Conservation (phyloP, 1,140 invertebrate genomes). For the Zaprionus africanus region DNA sequence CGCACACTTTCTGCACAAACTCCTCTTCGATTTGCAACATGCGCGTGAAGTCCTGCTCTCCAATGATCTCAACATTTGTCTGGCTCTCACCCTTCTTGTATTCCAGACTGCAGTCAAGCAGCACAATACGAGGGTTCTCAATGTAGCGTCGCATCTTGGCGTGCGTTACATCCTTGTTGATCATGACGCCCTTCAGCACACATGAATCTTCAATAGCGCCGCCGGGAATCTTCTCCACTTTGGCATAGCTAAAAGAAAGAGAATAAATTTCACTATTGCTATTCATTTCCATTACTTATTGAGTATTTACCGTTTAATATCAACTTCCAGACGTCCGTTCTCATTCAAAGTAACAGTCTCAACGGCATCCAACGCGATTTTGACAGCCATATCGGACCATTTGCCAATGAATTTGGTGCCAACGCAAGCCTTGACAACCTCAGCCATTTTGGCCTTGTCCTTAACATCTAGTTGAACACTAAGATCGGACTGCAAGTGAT, state of each 20-base stretch:
- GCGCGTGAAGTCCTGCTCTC: constrained; percentile 97
- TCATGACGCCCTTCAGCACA: constrained; percentile 98
- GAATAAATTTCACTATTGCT: not conserved
- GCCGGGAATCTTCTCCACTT: constrained; percentile 99
- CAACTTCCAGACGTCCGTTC: constrained; percentile 96
- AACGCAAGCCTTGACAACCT: constrained; percentile 96
- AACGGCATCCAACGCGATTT: constrained; percentile 98
- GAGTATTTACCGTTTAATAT: constrained; percentile 92
- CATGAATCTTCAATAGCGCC: constrained; percentile 97
- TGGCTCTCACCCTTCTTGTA: constrained; percentile 99
- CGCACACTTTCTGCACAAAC: constrained; percentile 95
- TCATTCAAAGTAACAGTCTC: constrained; percentile 95
- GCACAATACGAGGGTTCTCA: constrained; percentile 97
- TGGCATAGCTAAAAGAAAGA: constrained; percentile 89
- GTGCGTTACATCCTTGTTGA: constrained; percentile 99
- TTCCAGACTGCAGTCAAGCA: constrained; percentile 98
- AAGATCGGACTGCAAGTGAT: constrained; percentile 92
- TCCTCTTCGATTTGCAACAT: constrained; percentile 98
- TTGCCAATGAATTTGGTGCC: constrained; percentile 98
- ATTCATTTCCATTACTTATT: not conserved
- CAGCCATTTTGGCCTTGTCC: constrained; percentile 92
- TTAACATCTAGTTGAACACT: constrained; percentile 93
- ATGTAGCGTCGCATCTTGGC: constrained; percentile 98
- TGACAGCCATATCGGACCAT: constrained; percentile 97
- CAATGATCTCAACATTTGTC: constrained; percentile 98